Evolutionary conservation across 2,113 vertebrate species (phyloP).

Genomic region (Eptatretus burgeri): DNA sequence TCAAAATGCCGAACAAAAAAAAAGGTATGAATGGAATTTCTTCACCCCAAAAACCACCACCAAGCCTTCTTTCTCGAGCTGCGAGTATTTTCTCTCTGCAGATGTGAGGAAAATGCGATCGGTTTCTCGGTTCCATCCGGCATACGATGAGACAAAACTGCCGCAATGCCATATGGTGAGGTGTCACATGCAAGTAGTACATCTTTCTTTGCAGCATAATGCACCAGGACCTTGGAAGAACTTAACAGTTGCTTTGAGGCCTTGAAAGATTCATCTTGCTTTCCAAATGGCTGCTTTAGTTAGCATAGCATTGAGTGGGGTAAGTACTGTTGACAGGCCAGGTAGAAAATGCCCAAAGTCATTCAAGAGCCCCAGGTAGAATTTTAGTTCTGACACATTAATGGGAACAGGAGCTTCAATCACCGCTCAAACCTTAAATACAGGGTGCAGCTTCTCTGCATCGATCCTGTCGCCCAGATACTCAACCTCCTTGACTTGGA

Average conservation of each 20-base stretch:
- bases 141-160: no score
- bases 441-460: background rate
- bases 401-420: background rate
- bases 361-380: background rate
- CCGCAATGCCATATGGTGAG: no score
- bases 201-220: background rate
- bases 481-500: background rate
- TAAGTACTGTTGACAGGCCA: background rate
- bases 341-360: background rate
- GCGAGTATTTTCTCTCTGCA: no score
- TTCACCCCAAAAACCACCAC: no score
- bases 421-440: background rate
- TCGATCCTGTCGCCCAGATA: background rate
- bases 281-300: background rate
- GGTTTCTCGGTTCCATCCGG: no score
- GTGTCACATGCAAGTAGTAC: no score
- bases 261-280: background rate
- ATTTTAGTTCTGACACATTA: background rate
- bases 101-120: no score
- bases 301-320: background rate
- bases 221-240: background rate
- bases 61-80: no score
- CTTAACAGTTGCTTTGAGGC: background rate
- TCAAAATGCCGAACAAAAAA: no score
- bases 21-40: no score